Evolutionary conservation across 2,113 vertebrate species (phyloP).

Genomic region (Glaucomys volans): DNA sequence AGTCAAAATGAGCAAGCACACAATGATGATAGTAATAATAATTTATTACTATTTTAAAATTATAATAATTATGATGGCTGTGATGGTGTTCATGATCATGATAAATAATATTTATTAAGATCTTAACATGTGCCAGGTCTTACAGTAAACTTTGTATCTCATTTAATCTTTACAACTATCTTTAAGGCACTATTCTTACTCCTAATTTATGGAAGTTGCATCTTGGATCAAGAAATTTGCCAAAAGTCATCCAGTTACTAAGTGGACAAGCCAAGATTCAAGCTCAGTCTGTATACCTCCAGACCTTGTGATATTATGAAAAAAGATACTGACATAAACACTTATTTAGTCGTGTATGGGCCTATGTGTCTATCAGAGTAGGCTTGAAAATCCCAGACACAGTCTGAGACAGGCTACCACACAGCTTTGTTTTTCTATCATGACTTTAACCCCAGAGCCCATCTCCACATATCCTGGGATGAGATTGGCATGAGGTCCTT

Average conservation of each 20-base stretch:
- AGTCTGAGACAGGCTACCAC: neutral
- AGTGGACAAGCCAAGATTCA: neutral
- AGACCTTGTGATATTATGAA: neutral
- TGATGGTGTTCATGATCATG: neutral
- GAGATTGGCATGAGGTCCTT: neutral
- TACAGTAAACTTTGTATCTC: neutral
- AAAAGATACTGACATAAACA: neutral
- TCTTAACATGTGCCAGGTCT: neutral
- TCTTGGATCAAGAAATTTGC: neutral
- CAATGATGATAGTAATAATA: neutral
- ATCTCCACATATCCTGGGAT: neutral
- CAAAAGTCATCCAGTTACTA: neutral
- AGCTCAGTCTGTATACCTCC: neutral
- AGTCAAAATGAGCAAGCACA: constrained; percentile 17
- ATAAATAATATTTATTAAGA: constrained; percentile 23
- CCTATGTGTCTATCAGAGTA: neutral
- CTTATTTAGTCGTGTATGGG: neutral
- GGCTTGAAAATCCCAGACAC: neutral
- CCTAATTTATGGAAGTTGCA: constrained; percentile 11
- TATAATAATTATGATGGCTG: neutral
- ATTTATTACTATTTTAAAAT: neutral
- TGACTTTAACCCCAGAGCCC: neutral
- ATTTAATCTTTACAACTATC: constrained; percentile 9
- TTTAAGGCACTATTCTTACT: neutral
- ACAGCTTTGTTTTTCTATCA: neutral